phyloP scores from a whole-genome alignment of 2,113 vertebrate species.

The Struthidea cinerea region DNA sequence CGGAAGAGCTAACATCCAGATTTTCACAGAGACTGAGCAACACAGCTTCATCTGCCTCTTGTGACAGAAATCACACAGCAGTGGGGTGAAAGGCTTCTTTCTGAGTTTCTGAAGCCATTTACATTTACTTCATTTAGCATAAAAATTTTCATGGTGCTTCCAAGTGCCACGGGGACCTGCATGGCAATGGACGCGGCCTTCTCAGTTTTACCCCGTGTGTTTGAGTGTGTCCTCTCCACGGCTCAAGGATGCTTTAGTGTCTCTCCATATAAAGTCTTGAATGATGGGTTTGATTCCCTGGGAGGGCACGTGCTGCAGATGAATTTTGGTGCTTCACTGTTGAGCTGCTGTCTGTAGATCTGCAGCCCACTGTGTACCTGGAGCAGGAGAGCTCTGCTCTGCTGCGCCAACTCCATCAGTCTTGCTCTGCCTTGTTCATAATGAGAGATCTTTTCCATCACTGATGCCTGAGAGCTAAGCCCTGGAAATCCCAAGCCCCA shows the following conservation, averaged over 20 bases:
- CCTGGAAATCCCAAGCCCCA: neutral
- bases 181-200: accelerated
- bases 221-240: neutral
- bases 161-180: neutral
- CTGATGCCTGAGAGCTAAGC: neutral
- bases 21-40: neutral
- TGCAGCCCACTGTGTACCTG: neutral
- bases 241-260: neutral
- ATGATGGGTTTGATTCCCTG: neutral
- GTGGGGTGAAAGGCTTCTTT: neutral
- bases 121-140: neutral
- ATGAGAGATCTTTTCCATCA: neutral
- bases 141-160: neutral
- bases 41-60: neutral
- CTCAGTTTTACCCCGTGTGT: neutral
- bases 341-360: neutral
- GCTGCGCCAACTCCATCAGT: accelerated
- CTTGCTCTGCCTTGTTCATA: neutral
- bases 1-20: neutral
- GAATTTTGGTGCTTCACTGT: neutral
- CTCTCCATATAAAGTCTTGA: neutral
- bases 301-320: neutral
- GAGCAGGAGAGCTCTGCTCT: neutral
- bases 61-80: neutral
- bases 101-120: neutral